A percentile compares a stretch with the other conserved stretches of the same genome.
Evolutionary conservation across 1,140 invertebrate genomes (phyloP).

Genomic region (Brachionus calyciflorus): DNA sequence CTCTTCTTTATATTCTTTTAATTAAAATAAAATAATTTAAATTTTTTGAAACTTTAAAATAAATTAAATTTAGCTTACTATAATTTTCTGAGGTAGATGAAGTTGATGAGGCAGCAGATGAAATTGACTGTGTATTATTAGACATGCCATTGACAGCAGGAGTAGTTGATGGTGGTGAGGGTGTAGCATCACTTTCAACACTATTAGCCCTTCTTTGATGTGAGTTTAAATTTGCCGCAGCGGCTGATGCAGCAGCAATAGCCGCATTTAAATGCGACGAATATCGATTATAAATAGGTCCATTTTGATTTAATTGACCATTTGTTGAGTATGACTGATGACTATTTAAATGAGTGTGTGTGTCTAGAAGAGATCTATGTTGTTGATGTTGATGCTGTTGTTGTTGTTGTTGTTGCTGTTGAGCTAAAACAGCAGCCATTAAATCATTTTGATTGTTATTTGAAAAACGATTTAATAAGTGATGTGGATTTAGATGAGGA

Average conservation of each 20-base stretch:
- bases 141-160: neutral
- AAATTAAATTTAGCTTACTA: neutral
- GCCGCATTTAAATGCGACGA: constrained; percentile 43
- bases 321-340: constrained; percentile 4
- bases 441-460: constrained; percentile 15
- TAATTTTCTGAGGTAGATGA: constrained; percentile 44
- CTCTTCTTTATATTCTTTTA: constrained; percentile 41
- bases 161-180: constrained; percentile 35
- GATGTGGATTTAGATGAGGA: constrained; percentile 14
- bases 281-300: constrained; percentile 38
- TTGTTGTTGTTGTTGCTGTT: constrained; percentile 35
- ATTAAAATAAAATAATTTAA: neutral
- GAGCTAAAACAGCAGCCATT: constrained; percentile 13
- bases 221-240: neutral
- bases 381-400: constrained; percentile 21
- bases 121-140: constrained; percentile 19
- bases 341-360: constrained; percentile 5
- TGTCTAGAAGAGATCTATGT: neutral
- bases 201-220: constrained; percentile 40
- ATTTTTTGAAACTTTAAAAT: neutral
- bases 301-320: constrained; percentile 13
- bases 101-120: constrained; percentile 23
- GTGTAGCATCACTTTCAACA: constrained; percentile 43
- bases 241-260: constrained; percentile 34
- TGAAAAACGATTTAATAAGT: constrained; percentile 14